Evolutionary conservation across 1,140 invertebrate species (phyloP).

Genomic region (Drosophila persimilis): DNA sequence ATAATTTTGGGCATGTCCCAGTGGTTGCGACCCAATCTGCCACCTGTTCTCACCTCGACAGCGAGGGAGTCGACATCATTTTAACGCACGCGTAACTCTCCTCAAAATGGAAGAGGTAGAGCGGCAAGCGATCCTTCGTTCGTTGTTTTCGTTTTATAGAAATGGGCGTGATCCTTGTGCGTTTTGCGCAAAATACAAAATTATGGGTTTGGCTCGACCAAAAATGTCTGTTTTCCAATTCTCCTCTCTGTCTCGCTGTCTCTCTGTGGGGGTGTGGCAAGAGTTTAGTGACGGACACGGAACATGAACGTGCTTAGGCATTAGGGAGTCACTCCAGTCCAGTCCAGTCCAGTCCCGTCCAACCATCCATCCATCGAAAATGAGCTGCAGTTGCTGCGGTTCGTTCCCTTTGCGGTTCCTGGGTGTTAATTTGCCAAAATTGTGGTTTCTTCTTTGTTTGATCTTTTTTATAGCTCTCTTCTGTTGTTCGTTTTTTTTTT

Average conservation of each 20-base stretch:
- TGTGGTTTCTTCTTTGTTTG: conserved; percentile 51
- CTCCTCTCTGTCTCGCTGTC: not conserved
- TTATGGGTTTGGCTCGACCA: conserved; percentile 65
- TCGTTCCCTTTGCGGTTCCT: conserved; percentile 25
- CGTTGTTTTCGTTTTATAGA: conserved; percentile 2
- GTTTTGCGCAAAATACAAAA: conserved; percentile 75
- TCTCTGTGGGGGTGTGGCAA: conserved; percentile 53
- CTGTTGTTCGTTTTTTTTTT: conserved; percentile 13
- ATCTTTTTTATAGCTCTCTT: conserved; percentile 1
- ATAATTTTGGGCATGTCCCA: conserved; percentile 30
- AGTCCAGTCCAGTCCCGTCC: not conserved
- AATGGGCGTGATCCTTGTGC: conserved; percentile 63
- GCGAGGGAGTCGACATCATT: conserved; percentile 62
- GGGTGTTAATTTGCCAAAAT: conserved; percentile 76
- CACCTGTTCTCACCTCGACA: conserved; percentile 66
- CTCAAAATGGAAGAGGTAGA: conserved; percentile 2
- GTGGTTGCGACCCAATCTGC: conserved; percentile 19
- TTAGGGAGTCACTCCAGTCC: conserved; percentile 57
- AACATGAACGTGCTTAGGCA: conserved; percentile 77
- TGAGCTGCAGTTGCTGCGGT: conserved; percentile 42
- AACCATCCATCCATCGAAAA: conserved; percentile 22
- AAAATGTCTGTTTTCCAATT: conserved; percentile 33
- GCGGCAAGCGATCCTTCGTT: conserved; percentile 6
- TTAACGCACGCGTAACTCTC: conserved; percentile 62
- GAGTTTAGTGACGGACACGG: conserved; percentile 74